Base-by-base conservation (phyloP, 2,113 vertebrate genomes). In the Hippopotamus amphibius region DNA sequence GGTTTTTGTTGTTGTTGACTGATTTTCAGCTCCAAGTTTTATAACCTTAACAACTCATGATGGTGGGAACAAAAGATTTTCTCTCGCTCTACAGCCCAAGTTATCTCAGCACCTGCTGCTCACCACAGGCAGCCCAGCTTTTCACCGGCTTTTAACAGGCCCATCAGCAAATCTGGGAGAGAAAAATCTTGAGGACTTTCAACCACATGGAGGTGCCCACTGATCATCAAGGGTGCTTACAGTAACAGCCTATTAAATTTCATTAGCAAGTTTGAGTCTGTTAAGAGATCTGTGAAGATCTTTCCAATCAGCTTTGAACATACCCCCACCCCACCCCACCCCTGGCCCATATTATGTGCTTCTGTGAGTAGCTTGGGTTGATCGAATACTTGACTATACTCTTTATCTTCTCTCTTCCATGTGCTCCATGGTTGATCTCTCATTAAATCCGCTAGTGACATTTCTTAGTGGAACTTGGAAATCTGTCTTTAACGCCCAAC, bases 1-100 rank as follows among this genome's bases (percentile, higher is more conserved):
- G 37, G 85, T 80, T 95, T 72, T 96, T 74, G 46, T 77, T 96
- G 41, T 61, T 90, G 81, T 30, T 97, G 76, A 61, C 61, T 65
- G n/a, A 57, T 88, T 65, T 90, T 96, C 81, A 95, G 63, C 88
- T 97, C 30, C 41, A 43, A 63, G 4, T 30, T 43, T 53, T 94
- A 65, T 33, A 19, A 33, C 22, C 76, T 72, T 97, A 59, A 79
- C 22, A 63, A 50, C 15, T 94, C 46, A 10, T 57, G 0, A 0
- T 26, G 1, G 6, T 33, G 0, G n/a, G 61, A 85, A 91, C 30
- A 82, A 93, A 96, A 93, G 61, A 46, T 89, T 89, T 76, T 53
- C 80, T 93, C 65, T 82, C 77, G 8, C 4, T 72, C 43, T 55
- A 0, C 11, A 43, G 50, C 33, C 41, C 55, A 48, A 48, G 15